Percentiles rank a stretch among this genome's conserved stretches.
Conservation (phyloP, 2,797 vertebrate genomes). For the Myotis pilosus region DNA sequence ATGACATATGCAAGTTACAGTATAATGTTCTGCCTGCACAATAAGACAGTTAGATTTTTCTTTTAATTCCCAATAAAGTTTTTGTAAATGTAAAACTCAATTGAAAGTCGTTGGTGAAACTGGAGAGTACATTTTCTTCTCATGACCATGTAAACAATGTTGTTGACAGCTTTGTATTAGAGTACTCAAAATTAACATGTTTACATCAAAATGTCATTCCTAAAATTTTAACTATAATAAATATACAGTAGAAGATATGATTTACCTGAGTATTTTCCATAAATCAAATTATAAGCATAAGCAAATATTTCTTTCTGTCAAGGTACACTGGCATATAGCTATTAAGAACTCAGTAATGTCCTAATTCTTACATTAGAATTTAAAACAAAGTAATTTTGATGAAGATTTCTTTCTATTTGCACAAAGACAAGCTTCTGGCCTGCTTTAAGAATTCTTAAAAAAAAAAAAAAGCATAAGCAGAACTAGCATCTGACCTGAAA, state of each 20-base stretch:
- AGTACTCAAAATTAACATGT: constrained; percentile 86
- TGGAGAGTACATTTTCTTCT: constrained; percentile 77
- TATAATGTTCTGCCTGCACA: constrained; percentile 83
- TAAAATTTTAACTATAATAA: constrained; percentile 85
- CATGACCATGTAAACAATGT: constrained; percentile 81
- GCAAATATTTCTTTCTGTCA: constrained; percentile 86
- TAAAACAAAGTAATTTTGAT: constrained; percentile 91
- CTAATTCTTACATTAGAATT: constrained; percentile 88
- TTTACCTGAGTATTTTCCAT: constrained; percentile 83
- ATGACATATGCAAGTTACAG: constrained; percentile 88
- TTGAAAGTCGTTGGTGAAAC: constrained; percentile 78
- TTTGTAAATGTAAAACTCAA: constrained; percentile 79
- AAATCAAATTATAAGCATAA: constrained; percentile 85
- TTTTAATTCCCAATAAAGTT: constrained; percentile 82
- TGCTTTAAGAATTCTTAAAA: constrained; percentile 89
- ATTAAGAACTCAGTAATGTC: constrained; percentile 87
- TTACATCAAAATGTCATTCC: constrained; percentile 83
- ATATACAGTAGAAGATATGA: constrained; percentile 81
- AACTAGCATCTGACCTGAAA: constrained; percentile 99
- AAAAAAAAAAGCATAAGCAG: constrained; percentile 93
- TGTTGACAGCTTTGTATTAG: constrained; percentile 82
- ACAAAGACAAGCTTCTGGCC: constrained; percentile 90
- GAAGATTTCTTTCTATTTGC: constrained; percentile 90
- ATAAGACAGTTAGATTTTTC: constrained; percentile 81
- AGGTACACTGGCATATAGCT: constrained; percentile 83